Evolutionary conservation across 1,140 invertebrate species (phyloP).

Genomic region (Leptinotarsa defecta): DNA sequence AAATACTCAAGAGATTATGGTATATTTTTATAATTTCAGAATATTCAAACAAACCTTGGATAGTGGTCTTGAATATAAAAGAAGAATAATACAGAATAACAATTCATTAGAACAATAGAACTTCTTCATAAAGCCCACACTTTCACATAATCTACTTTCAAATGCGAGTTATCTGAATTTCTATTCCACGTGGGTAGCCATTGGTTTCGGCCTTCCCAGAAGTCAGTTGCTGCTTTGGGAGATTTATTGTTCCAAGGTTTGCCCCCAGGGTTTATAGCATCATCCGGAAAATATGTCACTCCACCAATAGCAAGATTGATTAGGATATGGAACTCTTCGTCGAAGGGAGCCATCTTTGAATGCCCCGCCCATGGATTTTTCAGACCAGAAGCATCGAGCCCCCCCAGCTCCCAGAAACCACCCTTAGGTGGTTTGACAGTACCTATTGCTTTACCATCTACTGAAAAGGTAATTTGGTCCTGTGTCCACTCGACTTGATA

Average conservation of each 20-base stretch:
- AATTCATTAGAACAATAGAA: too few species aligned
- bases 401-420: slow-evolving; percentile 44
- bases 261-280: slow-evolving; percentile 41
- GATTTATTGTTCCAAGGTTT: slow-evolving; percentile 60
- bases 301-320: slow-evolving; percentile 60
- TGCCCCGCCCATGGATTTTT: slow-evolving; percentile 55
- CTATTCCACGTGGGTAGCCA: slow-evolving; percentile 62
- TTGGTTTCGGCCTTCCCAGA: slow-evolving; percentile 57
- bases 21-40: too few species aligned
- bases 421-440: slow-evolving; percentile 33
- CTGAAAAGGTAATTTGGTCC: slow-evolving; percentile 35
- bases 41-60: too few species aligned
- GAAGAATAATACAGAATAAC: too few species aligned
- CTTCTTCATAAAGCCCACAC: slow-evolving; percentile 55
- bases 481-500: slow-evolving; percentile 62
- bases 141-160: slow-evolving; percentile 65
- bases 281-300: slow-evolving; percentile 58
- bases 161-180: slow-evolving; percentile 53
- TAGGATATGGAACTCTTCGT: slow-evolving; percentile 69
- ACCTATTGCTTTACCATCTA: slow-evolving; percentile 44
- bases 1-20: too few species aligned
- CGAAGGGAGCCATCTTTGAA: slow-evolving; percentile 62
- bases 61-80: too few species aligned
- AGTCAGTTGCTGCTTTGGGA: slow-evolving; percentile 51
- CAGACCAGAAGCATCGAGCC: slow-evolving; percentile 19